Base-by-base conservation (phyloP, 1,140 invertebrate genomes). In the Bactericera cockerelli region DNA sequence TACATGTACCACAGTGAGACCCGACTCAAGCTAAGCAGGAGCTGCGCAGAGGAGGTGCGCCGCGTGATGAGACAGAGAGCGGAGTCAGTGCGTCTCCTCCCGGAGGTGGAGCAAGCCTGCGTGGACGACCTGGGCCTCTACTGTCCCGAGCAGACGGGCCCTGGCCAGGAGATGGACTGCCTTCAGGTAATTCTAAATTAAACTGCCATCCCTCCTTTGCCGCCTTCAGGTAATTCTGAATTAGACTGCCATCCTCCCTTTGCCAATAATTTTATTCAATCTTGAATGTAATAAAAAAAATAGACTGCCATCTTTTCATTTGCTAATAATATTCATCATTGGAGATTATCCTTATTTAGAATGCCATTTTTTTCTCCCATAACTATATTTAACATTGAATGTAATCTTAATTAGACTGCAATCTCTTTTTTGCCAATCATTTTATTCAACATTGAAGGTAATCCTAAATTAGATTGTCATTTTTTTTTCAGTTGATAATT, bases 41-140 rank as follows among this genome's bases (percentile, higher is more conserved):
- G 76, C 26, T 88, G 84, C 71, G 77, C 80, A 58, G 77, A 83
- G 62, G 87, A 98, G 74, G 83, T 99, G 0, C 80, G 82, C 70
- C 75, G 92, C 65, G 87, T 95, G 0, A 94, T 99, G 90, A 77
- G 89, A 58, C 87, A 92, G 67, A 75, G 95, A 63, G 93, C 95
- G 2, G 76, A 89, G 0, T 89, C 84, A 67, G 92, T 98, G 2
- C 87, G 97, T 69, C 76, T 99, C 4, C 82, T 93, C 63, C 94
- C 95, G 8, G 87, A 95, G 74, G 85, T 99, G 60, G 93, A 98
- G 74, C 83, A 88, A 67, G 77, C 77, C 36, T 99, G 96, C 69
- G 72, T 98, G 1, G 79, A 81, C 61, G 91, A 97, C 67, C 75
- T 99, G 1, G 83, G 86, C 0, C 76, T 77, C 57, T 78, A 81